These are phyloP conservation scores for Philaethria dido DNA, from an alignment of 2,888 invertebrate species.

Conservation along the genomic window DNA sequence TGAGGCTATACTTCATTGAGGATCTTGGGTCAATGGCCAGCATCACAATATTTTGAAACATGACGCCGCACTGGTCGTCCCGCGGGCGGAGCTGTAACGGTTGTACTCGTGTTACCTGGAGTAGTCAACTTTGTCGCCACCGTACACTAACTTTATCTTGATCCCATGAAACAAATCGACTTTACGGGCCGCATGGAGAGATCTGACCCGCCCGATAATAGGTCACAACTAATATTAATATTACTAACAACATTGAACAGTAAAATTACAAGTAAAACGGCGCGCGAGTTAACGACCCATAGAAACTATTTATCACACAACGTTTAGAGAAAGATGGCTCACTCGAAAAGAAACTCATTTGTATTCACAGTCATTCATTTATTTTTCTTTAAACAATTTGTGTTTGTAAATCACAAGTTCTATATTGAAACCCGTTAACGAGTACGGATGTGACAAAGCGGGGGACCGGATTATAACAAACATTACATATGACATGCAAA, in stretches of 20 bases:
- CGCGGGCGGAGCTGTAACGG: constrained; percentile 54
- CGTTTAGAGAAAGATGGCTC: constrained; percentile 71
- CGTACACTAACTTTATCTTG: constrained; percentile 65
- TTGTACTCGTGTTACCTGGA: constrained; percentile 57
- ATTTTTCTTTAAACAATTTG: constrained; percentile 74
- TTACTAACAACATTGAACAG: constrained; percentile 76
- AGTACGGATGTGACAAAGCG: constrained; percentile 66
- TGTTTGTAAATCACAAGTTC: constrained; percentile 74
- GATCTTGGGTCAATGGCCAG: constrained; percentile 29
- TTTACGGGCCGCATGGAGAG: constrained; percentile 59
- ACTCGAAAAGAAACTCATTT: constrained; percentile 77
- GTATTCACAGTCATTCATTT: constrained; percentile 74
- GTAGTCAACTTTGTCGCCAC: constrained; percentile 46
- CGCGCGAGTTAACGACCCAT: constrained; percentile 74
- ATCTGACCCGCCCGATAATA: constrained; percentile 74
- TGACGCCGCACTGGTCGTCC: constrained; percentile 51
- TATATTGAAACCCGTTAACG: constrained; percentile 60
- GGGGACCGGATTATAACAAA: constrained; percentile 61
- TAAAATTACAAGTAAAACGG: constrained; percentile 73
- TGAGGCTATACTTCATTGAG: constrained; percentile 4
- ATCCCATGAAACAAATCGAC: constrained; percentile 71
- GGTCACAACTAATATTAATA: constrained; percentile 78
- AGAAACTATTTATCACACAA: constrained; percentile 75
- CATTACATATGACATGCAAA: constrained; percentile 55
- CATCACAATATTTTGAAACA: constrained; percentile 70